phyloP scores from a whole-genome alignment of 2,113 vertebrate species.

The Zosterops japonicus region DNA sequence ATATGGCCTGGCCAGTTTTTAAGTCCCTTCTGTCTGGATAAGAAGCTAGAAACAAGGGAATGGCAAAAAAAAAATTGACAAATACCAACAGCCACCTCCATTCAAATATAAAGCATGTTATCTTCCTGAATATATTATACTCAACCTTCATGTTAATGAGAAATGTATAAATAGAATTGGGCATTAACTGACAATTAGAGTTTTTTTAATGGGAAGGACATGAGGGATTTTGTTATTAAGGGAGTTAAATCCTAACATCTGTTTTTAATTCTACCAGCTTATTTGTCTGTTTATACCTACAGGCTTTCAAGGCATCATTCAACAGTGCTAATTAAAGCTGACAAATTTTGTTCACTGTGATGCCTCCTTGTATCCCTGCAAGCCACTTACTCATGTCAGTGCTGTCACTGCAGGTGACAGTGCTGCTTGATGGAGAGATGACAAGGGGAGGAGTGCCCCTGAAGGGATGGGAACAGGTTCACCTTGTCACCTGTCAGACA shows the following conservation, averaged over 20 bases:
- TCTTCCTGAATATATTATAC: conserved; percentile 22
- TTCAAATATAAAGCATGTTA: neutral
- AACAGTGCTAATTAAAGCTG: conserved; percentile 59
- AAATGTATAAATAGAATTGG: conserved; percentile 44
- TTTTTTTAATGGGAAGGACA: neutral
- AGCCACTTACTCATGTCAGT: conserved; percentile 39
- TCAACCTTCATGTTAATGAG: conserved; percentile 47
- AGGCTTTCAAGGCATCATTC: conserved; percentile 58
- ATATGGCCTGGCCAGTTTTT: neutral
- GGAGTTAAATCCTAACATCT: conserved; percentile 60
- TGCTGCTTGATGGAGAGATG: conserved; percentile 19
- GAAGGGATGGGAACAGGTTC: neutral
- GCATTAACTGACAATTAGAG: conserved; percentile 24
- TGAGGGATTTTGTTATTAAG: conserved; percentile 19
- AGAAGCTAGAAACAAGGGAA: neutral
- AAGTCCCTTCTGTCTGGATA: neutral
- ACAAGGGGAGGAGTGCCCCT: conserved; percentile 2
- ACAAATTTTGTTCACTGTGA: conserved; percentile 43
- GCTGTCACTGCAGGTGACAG: conserved; percentile 41
- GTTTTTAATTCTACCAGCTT: conserved; percentile 58
- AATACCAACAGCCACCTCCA: neutral
- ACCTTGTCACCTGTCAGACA: conserved; percentile 6
- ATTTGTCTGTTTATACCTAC: conserved; percentile 58
- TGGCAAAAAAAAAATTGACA: neutral
- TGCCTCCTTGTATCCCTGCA: conserved; percentile 27